phyloP scores from a whole-genome alignment of 2,797 vertebrate genomes.

The Oreortyx pictus region DNA sequence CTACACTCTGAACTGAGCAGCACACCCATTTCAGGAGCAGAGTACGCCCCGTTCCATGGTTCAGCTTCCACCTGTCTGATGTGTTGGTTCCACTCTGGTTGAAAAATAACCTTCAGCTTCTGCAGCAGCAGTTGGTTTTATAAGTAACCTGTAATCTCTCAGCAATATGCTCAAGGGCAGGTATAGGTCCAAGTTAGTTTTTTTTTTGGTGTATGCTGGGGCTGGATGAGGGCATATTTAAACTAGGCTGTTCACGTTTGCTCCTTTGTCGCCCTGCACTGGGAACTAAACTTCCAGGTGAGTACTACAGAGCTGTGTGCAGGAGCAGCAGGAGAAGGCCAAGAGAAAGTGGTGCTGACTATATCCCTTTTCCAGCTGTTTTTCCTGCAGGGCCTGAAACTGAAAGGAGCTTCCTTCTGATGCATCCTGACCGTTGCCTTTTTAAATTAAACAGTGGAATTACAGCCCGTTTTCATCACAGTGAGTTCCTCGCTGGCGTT shows the following conservation, averaged over 20 bases:
- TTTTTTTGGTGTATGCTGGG: neutral
- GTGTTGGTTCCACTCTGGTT: neutral
- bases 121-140: neutral
- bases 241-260: neutral
- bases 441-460: neutral
- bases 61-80: neutral
- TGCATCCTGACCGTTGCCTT: neutral
- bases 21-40: rapidly evolving
- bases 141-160: neutral
- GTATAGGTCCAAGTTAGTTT: neutral
- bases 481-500: neutral
- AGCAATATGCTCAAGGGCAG: neutral
- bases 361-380: neutral
- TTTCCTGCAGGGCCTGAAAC: neutral
- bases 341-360: neutral
- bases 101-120: conserved; percentile 29
- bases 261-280: neutral
- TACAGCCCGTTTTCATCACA: neutral
- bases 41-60: neutral
- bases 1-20: neutral
- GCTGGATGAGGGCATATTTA: neutral
- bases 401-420: neutral
- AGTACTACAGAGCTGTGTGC: neutral
- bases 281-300: neutral
- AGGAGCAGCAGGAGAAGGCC: neutral